A percentile compares a stretch with the other conserved stretches of the same genome.
Evolutionary conservation across 2,797 vertebrate species (phyloP).

Genomic region (Sternarchorhynchus goeldii): DNA sequence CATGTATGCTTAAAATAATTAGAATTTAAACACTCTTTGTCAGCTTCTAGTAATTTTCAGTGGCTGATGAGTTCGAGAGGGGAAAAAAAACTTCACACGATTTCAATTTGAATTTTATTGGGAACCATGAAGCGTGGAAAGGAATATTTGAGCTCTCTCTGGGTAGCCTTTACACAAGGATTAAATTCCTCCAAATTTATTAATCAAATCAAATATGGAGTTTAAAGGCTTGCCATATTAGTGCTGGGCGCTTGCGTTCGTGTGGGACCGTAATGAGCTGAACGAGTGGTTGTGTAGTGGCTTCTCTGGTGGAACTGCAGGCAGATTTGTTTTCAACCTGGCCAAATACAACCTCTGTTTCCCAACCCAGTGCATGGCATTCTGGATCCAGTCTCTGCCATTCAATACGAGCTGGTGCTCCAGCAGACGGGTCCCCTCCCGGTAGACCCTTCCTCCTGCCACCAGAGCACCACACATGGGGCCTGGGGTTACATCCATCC

Average conservation of each 20-base stretch:
- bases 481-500: slow-evolving; percentile 19
- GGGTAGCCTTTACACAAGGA: slow-evolving; percentile 60
- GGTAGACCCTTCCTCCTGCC: not conserved
- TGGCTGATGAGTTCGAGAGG: slow-evolving; percentile 39
- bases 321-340: slow-evolving; percentile 32
- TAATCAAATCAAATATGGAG: slow-evolving; percentile 61
- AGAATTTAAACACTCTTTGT: slow-evolving; percentile 46
- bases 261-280: slow-evolving; percentile 9
- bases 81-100: slow-evolving; percentile 41
- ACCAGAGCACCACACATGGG: slow-evolving; percentile 49
- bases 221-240: slow-evolving; percentile 48
- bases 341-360: slow-evolving; percentile 45
- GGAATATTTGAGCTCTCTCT: slow-evolving; percentile 56
- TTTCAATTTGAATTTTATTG: slow-evolving; percentile 54
- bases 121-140: slow-evolving; percentile 48
- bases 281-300: slow-evolving; percentile 1
- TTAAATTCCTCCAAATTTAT: slow-evolving; percentile 58
- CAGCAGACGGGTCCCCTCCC: slow-evolving; percentile 5
- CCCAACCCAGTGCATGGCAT: slow-evolving; percentile 29
- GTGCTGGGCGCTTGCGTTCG: slow-evolving; percentile 46
- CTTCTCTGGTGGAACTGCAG: slow-evolving; percentile 46
- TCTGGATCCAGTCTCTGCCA: slow-evolving; percentile 50
- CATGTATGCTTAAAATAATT: slow-evolving; percentile 50
- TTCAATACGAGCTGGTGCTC: slow-evolving; percentile 38
- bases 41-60: slow-evolving; percentile 41